Percentiles rank a stretch among this genome's conserved stretches.
phyloP scores from a whole-genome alignment of 1,140 invertebrate genomes.

The Cecropterus lyciades region DNA sequence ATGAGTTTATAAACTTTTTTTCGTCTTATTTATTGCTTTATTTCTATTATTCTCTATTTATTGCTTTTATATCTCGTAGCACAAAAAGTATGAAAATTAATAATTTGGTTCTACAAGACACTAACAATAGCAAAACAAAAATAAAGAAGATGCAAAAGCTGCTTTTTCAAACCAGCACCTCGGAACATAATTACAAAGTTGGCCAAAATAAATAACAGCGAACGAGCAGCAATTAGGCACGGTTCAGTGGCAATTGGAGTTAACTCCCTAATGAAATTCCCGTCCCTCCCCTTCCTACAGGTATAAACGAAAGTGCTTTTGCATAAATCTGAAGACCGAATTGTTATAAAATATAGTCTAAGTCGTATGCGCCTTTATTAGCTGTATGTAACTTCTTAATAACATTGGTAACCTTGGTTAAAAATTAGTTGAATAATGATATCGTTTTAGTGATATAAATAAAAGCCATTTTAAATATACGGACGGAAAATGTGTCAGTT shows the following conservation, averaged over 20 bases:
- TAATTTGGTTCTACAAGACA: too few species aligned
- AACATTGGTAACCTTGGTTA: too few species aligned
- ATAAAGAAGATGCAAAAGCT: slow-evolving; percentile 2
- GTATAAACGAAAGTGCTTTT: slow-evolving; percentile 7
- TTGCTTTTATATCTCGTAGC: too few species aligned
- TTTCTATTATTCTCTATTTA: too few species aligned
- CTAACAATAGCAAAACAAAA: neutral
- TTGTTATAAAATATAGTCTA: neutral
- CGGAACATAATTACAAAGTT: slow-evolving; percentile 28
- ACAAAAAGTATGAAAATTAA: too few species aligned
- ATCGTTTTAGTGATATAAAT: too few species aligned
- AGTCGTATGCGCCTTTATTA: neutral
- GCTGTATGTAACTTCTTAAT: too few species aligned
- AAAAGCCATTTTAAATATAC: too few species aligned
- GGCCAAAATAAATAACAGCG: slow-evolving; percentile 26
- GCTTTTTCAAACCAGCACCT: slow-evolving; percentile 17
- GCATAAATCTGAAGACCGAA: neutral
- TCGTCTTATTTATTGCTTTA: too few species aligned
- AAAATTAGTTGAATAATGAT: too few species aligned
- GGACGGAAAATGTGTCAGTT: too few species aligned
- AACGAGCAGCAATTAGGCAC: slow-evolving; percentile 27
- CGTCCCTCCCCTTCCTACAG: neutral
- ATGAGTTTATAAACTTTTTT: too few species aligned
- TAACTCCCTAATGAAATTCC: slow-evolving; percentile 24
- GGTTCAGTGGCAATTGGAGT: slow-evolving; percentile 24